Evolutionary conservation across 92 coral and sea anemone genomes (phyloP), one percentile per base, ranked within the genome.

Genomic region (Siderastrea siderea): DNA sequence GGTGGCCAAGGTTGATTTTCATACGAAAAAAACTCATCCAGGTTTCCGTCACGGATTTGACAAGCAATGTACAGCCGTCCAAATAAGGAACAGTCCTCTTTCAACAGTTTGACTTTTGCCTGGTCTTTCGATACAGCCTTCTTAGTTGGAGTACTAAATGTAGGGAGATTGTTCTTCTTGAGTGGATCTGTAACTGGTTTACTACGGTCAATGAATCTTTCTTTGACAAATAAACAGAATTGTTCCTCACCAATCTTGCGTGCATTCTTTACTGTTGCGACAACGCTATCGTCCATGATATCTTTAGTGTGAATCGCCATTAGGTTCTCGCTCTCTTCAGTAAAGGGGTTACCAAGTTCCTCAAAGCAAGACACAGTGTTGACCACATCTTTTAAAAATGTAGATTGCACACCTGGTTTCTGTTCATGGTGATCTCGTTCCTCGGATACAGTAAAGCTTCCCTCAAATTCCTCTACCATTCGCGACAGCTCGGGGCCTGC

Each of bases 1-100:
- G 83, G 85, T 68, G 89, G 93, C 95, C 93, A 93, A 81, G 95
- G 95, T 87, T 93, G 93, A 90, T 93, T 93, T 80, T 93, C 92
- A 53, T 58, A 82, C 71, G 73, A 55, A 70, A 87, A 87, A 75
- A 93, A 93, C 84, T 90, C 94, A 66, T 93, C 94, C 78, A 87
- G 83, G 74, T 93, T 90, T 78, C 96, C 90, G 67, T 93, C 94
- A 65, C 94, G 86, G 71, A 89, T 90, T 81, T 93, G 96, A 70
- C 94, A 93, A 74, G 93, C 93, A 68, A 84, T 89, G 68, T 83
- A 92, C 75, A 92, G 90, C 78, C 92, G 63, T 13, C 77, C 81
- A 72, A 92, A 87, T 63, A 87, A 74, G 55, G 88, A 54, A 82
- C 95, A 85, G 90, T 92, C 91, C 87, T 88, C 92, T 80, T 84